Evolutionary conservation across 2,888 invertebrate genomes (phyloP), one percentile per base, ranked within the genome.

Genomic region (Ligdia adustata): DNA sequence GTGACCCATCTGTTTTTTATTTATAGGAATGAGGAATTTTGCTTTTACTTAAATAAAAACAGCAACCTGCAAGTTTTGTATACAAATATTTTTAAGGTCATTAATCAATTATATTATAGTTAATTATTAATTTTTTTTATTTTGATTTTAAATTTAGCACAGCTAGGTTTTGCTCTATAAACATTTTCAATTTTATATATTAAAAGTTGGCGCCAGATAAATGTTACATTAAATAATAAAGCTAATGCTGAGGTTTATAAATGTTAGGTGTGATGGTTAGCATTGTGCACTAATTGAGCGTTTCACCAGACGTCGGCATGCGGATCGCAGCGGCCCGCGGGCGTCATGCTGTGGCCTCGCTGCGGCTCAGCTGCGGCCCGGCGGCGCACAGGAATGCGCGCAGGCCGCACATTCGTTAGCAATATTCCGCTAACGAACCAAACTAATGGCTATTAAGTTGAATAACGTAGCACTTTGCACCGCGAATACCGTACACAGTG

Each of bases 351-450:
- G 40, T 47, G 35, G 31, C 15, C 16, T 12, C 24, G 14, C n/a
- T 13, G 39, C 46, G 44, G 20, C 34, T 14, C 48, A 28, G 11
- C 18, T 4, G 37, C 49, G 53, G 44, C 44, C 20, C 50, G 40
- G 29, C 43, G 12, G 39, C 39, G 24, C 26, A 50, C 47, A 39
- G 44, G 76, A 47, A 77, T 69, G 74, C 80, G 76, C 76, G 75
- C 63, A 74, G 66, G 75, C 73, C 79, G 72, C 81, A 83, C 84
- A 84, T 82, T 88, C 88, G 87, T 89, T 87, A 87, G 86, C 87
- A 82, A 87, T 89, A 87, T 88, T 85, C 85, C 82, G 72, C 86
- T 89, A 89, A 88, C 89, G 88, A 89, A 89, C 86, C 84, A 79
- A 85, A 85, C 86, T 88, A 87, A 88, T 87, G 85, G 86, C 83